Evolutionary conservation across 2,888 invertebrate genomes (phyloP).

Genomic region (Sussaba pulchella): DNA sequence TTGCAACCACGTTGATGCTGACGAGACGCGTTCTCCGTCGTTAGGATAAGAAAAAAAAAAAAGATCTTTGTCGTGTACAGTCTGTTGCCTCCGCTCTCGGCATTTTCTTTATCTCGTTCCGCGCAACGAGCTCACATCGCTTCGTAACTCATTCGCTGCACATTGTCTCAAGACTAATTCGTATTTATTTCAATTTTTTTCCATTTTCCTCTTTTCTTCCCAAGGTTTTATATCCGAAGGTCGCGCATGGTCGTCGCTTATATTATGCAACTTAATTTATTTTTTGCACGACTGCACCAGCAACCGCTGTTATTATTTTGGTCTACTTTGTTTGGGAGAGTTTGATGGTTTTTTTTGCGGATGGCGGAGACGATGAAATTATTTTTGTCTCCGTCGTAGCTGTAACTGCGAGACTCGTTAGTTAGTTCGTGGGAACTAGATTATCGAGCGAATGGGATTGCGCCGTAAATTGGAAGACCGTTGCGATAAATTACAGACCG

Average conservation of each 20-base stretch:
- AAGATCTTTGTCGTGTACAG: constrained; percentile 41
- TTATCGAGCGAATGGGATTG: no score
- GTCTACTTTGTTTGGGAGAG: no score
- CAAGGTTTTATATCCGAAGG: background rate
- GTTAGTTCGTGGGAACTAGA: no score
- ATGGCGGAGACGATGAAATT: background rate
- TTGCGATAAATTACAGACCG: no score
- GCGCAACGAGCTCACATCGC: constrained; percentile 20
- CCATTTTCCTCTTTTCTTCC: background rate
- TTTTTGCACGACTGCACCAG: background rate
- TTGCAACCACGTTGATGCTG: background rate
- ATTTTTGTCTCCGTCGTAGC: background rate
- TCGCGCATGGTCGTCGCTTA: background rate
- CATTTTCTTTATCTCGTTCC: constrained; percentile 55
- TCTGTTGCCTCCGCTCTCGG: constrained; percentile 65
- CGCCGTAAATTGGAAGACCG: no score
- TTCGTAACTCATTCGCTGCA: background rate
- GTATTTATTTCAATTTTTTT: constrained; percentile 11
- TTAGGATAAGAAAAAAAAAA: background rate
- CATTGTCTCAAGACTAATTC: background rate
- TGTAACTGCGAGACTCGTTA: no score
- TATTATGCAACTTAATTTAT: constrained; percentile 46
- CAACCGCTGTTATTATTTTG: constrained; percentile 15
- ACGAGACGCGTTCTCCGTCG: background rate
- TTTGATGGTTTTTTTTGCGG: background rate